Conservation (phyloP, 2,797 vertebrate genomes). For the Xerus rutilus region DNA sequence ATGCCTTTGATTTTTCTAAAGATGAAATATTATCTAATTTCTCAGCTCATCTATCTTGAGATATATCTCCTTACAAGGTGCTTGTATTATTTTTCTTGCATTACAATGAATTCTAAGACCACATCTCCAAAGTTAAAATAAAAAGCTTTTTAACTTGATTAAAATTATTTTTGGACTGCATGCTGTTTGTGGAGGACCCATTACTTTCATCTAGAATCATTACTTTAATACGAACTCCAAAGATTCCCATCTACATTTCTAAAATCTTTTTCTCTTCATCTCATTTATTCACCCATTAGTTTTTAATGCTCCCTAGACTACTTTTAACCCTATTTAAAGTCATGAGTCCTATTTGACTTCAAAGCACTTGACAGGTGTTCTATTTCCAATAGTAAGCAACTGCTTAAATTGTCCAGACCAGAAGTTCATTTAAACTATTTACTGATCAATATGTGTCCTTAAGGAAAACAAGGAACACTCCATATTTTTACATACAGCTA, state of each 20-base stretch:
- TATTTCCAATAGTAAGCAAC: conserved; percentile 46
- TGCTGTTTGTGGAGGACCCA: conserved; percentile 42
- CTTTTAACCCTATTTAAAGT: conserved; percentile 59
- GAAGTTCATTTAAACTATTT: conserved; percentile 21
- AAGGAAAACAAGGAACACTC: not conserved
- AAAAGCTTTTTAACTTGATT: not conserved
- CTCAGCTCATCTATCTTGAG: not conserved
- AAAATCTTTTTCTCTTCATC: conserved; percentile 53
- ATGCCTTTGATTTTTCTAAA: not conserved
- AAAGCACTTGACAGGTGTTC: conserved; percentile 61
- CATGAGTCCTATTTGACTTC: conserved; percentile 43
- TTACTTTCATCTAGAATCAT: conserved; percentile 63
- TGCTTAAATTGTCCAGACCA: not conserved
- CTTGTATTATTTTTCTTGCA: not conserved
- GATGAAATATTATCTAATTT: not conserved
- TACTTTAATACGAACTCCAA: conserved; percentile 54
- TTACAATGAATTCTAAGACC: not conserved
- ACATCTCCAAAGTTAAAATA: conserved; percentile 42
- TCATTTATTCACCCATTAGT: conserved; percentile 60
- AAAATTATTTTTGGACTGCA: conserved; percentile 39
- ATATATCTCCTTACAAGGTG: not conserved
- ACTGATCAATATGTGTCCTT: not conserved
- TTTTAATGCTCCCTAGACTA: conserved; percentile 50
- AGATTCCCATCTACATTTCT: conserved; percentile 49
- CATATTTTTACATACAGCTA: not conserved